These are phyloP conservation scores for Acutogordius australiensis DNA, from an alignment of 2,888 invertebrate genomes.

Conservation along the genomic window DNA sequence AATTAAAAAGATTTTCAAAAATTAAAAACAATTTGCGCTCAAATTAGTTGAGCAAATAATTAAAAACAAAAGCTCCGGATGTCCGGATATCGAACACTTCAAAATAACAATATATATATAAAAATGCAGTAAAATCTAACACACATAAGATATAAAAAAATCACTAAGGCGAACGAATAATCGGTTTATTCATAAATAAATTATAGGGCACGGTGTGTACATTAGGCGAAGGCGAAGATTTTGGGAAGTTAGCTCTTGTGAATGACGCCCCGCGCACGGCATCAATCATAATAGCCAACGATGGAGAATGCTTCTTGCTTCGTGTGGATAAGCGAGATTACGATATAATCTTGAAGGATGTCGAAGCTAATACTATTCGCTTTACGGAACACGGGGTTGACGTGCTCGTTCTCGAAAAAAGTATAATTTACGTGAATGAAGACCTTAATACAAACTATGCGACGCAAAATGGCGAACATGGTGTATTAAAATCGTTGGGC, in stretches of 20 bases:
- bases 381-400: constrained; percentile 53
- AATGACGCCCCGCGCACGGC: constrained; percentile 56
- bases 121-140: too few relatives aligned
- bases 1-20: too few relatives aligned
- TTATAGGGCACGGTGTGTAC: constrained; percentile 43
- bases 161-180: too few relatives aligned
- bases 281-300: constrained; percentile 40
- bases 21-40: too few relatives aligned
- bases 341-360: constrained; percentile 35
- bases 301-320: constrained; percentile 50
- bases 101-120: too few relatives aligned
- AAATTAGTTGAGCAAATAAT: too few relatives aligned
- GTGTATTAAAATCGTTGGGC: too few relatives aligned
- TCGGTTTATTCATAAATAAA: background rate
- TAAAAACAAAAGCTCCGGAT: too few relatives aligned
- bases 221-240: constrained; percentile 52
- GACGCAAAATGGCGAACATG: too few relatives aligned
- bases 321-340: constrained; percentile 56
- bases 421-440: constrained; percentile 16
- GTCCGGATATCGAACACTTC: too few relatives aligned
- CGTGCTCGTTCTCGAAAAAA: constrained; percentile 44
- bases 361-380: constrained; percentile 55
- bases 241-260: constrained; percentile 51
- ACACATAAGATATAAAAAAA: too few relatives aligned
- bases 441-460: too few relatives aligned